These are phyloP conservation scores for Potamilus streckersoni DNA, from an alignment of 1,140 invertebrate species.

Conservation along the genomic window DNA sequence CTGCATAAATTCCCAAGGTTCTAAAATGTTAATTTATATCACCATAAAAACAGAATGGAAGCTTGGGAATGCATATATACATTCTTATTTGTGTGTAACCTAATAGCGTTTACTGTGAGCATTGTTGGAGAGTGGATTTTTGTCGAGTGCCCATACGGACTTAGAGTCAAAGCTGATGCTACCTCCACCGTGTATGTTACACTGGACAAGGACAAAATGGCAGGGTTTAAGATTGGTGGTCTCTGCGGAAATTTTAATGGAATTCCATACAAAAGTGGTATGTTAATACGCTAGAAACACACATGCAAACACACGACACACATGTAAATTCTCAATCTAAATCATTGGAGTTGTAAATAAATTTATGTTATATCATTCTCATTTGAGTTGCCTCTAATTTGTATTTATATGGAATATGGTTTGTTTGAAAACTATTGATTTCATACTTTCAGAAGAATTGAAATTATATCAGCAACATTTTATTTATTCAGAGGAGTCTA, in stretches of 20 bases:
- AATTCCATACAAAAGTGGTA: constrained; percentile 19
- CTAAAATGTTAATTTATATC: neutral
- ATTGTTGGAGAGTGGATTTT: constrained; percentile 27
- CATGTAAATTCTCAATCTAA: too few species aligned
- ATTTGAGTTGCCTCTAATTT: neutral
- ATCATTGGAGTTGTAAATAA: neutral
- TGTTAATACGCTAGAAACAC: neutral
- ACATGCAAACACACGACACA: neutral
- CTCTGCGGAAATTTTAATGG: constrained; percentile 40
- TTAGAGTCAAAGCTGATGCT: constrained; percentile 34
- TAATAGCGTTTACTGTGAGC: constrained; percentile 25
- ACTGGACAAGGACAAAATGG: constrained; percentile 20
- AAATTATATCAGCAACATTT: too few species aligned
- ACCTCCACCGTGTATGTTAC: constrained; percentile 36
- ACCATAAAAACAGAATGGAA: neutral
- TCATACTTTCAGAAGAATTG: too few species aligned
- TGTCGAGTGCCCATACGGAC: constrained; percentile 21
- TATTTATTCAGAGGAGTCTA: too few species aligned
- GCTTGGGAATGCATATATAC: neutral
- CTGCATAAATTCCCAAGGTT: neutral
- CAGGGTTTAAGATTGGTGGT: constrained; percentile 29
- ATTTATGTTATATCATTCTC: neutral
- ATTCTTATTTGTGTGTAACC: neutral
- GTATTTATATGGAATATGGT: too few species aligned
- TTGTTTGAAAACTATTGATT: too few species aligned